Percentiles rank a stretch among this genome's conserved stretches.
Evolutionary conservation across 2,888 invertebrate species (phyloP).

Genomic region (Agrochola circellaris): DNA sequence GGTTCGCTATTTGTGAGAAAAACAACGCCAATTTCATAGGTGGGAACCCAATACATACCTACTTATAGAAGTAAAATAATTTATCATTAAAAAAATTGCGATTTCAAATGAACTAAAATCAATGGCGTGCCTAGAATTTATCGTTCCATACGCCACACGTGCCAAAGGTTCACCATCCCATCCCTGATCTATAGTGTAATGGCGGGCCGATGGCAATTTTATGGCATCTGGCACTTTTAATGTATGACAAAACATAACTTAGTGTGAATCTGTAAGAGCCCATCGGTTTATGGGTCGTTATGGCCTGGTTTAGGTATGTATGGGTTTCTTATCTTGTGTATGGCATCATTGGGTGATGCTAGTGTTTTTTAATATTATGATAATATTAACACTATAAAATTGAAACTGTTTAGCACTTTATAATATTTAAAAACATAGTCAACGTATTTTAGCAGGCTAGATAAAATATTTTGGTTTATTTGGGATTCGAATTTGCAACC

Average conservation of each 20-base stretch:
- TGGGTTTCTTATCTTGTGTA: slow-evolving; percentile 34
- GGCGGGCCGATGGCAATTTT: slow-evolving; percentile 58
- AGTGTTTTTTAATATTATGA: neutral
- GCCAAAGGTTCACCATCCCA: neutral
- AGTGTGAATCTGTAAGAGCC: slow-evolving; percentile 52
- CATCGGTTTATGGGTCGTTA: slow-evolving; percentile 32
- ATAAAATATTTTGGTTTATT: neutral
- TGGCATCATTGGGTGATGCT: neutral
- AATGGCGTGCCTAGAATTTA: slow-evolving; percentile 1
- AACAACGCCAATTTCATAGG: too few relatives aligned
- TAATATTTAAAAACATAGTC: neutral
- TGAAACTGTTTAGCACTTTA: neutral
- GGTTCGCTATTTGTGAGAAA: too few relatives aligned
- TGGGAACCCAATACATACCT: too few relatives aligned
- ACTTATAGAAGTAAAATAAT: too few relatives aligned
- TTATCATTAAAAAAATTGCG: too few relatives aligned
- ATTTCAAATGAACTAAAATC: neutral
- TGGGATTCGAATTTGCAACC: neutral
- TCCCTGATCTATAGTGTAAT: slow-evolving; percentile 47
- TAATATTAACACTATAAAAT: slow-evolving; percentile 12
- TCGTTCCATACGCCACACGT: neutral
- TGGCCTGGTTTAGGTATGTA: slow-evolving; percentile 28
- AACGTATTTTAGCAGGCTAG: neutral
- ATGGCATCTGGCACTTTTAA: slow-evolving; percentile 62
- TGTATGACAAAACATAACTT: slow-evolving; percentile 59